A percentile compares a stretch with the other conserved stretches of the same genome.
Evolutionary conservation across 1,140 invertebrate genomes (phyloP).

Genomic region (Chironomus striatipennis): DNA sequence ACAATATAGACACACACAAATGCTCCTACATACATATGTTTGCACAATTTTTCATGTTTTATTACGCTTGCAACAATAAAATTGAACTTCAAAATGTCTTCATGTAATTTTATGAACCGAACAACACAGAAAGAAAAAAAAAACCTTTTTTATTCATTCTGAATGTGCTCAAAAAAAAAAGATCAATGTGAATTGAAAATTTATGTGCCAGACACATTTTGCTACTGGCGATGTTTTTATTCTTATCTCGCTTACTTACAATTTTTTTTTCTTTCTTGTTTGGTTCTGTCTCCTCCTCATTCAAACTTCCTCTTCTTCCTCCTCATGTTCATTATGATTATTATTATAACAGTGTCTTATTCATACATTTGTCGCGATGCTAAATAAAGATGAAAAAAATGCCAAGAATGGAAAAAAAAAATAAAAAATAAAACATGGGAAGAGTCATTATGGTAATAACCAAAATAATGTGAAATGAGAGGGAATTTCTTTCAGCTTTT

Average conservation of each 20-base stretch:
- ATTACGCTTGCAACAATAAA: not conserved
- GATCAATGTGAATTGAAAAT: conserved; percentile 5
- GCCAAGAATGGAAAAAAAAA: not conserved
- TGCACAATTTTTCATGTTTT: not conserved
- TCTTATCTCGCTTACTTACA: not conserved
- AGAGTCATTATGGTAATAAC: no score
- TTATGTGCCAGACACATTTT: conserved; percentile 14
- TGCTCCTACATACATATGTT: not conserved
- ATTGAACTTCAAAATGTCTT: not conserved
- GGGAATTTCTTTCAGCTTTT: not conserved
- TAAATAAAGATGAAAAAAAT: not conserved
- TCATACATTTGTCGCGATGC: not conserved
- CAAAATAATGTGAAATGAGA: no score
- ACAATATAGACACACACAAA: no score
- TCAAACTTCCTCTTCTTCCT: not conserved
- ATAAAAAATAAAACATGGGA: not conserved
- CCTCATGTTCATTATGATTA: not conserved
- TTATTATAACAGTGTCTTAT: not conserved
- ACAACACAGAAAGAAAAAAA: no score
- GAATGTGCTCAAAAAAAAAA: no score
- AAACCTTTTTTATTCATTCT: not conserved
- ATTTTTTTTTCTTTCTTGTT: not conserved
- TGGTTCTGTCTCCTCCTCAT: not conserved
- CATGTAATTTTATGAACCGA: no score
- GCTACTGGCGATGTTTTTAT: not conserved